phyloP scores from a whole-genome alignment of 2,888 invertebrate species.

The Microchrysa polita region DNA sequence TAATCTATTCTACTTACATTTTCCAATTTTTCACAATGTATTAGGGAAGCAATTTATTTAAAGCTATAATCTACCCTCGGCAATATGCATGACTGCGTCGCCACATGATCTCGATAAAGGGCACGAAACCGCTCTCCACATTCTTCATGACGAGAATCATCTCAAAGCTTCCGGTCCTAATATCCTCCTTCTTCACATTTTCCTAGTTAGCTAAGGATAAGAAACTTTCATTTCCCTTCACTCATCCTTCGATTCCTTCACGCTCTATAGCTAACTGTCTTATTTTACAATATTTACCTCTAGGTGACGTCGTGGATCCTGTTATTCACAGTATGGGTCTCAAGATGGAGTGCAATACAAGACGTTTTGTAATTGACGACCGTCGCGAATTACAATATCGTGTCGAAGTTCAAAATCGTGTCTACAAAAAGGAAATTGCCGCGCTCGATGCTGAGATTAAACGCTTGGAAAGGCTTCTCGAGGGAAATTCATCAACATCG shows the following conservation, averaged over 20 bases:
- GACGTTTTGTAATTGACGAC: conserved; percentile 85
- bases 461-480: conserved; percentile 76
- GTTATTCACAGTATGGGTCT: conserved; percentile 89
- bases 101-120: background rate
- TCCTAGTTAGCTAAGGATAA: background rate
- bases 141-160: too few species aligned
- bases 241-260: background rate
- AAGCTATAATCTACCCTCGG: background rate
- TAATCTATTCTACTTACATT: too few species aligned
- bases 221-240: conserved; percentile 1
- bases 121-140: too few species aligned
- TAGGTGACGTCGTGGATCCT: conserved; percentile 77
- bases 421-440: conserved; percentile 84
- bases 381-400: conserved; percentile 83
- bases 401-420: conserved; percentile 90
- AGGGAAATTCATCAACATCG: conserved; percentile 70
- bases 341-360: conserved; percentile 87
- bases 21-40: too few species aligned
- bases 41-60: too few species aligned
- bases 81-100: conserved; percentile 10
- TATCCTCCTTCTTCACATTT: background rate
- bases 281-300: background rate
- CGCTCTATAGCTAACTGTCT: too few species aligned
- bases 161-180: background rate
- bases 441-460: conserved; percentile 81